Evolutionary conservation across 2,888 invertebrate species (phyloP).

Genomic region (Leucoptera coffeella): DNA sequence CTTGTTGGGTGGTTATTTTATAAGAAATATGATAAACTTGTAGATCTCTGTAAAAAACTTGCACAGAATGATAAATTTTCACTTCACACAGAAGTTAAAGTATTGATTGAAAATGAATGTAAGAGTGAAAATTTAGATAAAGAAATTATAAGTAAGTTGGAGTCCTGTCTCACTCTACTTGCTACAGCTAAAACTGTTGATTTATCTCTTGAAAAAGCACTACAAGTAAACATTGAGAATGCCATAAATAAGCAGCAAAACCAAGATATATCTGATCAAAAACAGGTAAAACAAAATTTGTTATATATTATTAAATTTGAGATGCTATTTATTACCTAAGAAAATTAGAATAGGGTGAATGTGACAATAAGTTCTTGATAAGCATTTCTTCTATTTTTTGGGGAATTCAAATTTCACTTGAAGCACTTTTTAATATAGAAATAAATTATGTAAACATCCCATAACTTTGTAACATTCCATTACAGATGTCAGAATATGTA

Average conservation of each 20-base stretch:
- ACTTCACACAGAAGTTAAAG: constrained; percentile 21
- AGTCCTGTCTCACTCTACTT: constrained; percentile 16
- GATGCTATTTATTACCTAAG: no score
- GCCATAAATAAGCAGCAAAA: constrained; percentile 49
- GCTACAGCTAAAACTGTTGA: constrained; percentile 11
- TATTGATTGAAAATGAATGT: constrained; percentile 16
- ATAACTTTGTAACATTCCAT: no score
- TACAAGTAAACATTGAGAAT: constrained; percentile 45
- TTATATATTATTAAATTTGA: no score
- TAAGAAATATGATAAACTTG: constrained; percentile 57
- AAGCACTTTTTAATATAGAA: no score
- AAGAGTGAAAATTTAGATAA: constrained; percentile 9
- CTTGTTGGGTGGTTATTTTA: constrained; percentile 62
- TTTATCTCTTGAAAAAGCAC: constrained; percentile 26
- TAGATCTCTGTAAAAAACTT: constrained; percentile 14
- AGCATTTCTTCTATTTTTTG: no score
- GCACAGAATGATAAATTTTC: constrained; percentile 15
- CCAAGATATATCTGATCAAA: constrained; percentile 53
- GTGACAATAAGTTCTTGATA: no score
- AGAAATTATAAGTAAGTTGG: constrained; percentile 13
- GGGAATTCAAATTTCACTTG: no score
- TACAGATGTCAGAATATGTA: no score
- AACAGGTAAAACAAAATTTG: no score
- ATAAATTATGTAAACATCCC: no score
- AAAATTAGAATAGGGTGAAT: no score